Evolutionary conservation across 2,113 vertebrate genomes (phyloP).

Genomic region (Gallinago jamesoni): DNA sequence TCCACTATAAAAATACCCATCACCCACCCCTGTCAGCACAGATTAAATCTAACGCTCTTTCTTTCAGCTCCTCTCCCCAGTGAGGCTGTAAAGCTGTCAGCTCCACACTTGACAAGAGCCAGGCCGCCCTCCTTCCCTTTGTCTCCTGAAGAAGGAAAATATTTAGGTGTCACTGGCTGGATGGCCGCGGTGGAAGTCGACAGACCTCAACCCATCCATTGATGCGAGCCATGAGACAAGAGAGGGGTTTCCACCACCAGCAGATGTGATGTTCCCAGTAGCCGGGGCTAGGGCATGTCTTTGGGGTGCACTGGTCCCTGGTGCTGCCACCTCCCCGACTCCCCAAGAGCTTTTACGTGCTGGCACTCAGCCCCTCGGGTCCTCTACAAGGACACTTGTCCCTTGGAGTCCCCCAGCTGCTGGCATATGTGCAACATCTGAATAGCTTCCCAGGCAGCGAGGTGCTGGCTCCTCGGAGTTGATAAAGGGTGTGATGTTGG

Average conservation of each 20-base stretch:
- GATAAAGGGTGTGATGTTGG: neutral
- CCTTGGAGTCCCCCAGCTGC: neutral
- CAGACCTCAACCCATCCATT: neutral
- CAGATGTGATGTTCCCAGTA: neutral
- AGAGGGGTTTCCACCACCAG: neutral
- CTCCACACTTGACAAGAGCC: constrained; percentile 67
- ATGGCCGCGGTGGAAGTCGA: neutral
- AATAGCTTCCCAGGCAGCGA: neutral
- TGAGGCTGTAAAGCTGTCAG: constrained; percentile 77
- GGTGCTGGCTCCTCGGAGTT: neutral
- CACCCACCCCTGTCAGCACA: constrained; percentile 75
- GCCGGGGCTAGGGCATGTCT: neutral
- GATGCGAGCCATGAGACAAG: neutral
- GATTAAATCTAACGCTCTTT: constrained; percentile 73
- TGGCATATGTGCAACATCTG: neutral
- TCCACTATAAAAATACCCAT: constrained; percentile 76
- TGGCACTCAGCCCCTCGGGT: neutral
- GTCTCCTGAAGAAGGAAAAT: constrained; percentile 39
- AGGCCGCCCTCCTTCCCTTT: constrained; percentile 51
- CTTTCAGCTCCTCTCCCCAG: constrained; percentile 68
- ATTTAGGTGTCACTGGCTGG: constrained; percentile 35
- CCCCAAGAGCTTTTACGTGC: neutral
- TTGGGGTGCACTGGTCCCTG: neutral
- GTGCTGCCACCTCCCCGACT: neutral
- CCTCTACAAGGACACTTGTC: neutral